phyloP scores from a whole-genome alignment of 2,113 vertebrate species.

The Ophthalmolycus amberensis region DNA sequence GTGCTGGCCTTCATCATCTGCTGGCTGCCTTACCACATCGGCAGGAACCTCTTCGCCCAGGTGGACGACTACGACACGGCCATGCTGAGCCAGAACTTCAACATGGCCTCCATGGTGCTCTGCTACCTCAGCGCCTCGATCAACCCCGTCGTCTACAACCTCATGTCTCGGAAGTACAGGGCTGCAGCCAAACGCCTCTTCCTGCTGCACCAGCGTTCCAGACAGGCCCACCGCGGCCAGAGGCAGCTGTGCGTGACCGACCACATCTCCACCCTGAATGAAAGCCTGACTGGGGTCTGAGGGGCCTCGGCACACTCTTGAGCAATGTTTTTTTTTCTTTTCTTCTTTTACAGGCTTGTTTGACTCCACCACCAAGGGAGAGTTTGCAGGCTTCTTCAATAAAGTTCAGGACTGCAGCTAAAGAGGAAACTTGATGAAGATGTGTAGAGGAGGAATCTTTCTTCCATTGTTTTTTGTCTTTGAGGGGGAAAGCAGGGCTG shows the following conservation, averaged over 20 bases:
- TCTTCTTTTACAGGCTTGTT: neutral
- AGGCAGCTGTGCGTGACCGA: constrained; percentile 68
- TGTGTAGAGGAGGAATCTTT: neutral
- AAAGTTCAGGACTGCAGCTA: neutral
- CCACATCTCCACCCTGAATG: constrained; percentile 70
- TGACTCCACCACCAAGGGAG: constrained; percentile 1
- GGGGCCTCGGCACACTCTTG: neutral
- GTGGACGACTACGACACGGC: constrained; percentile 80
- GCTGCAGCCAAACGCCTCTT: constrained; percentile 86
- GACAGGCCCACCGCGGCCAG: constrained; percentile 34
- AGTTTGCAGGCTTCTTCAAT: neutral
- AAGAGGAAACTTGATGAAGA: constrained; percentile 1
- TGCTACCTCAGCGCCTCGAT: constrained; percentile 91
- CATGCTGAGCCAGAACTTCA: constrained; percentile 90
- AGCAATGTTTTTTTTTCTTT: neutral
- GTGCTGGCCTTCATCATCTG: constrained; percentile 90
- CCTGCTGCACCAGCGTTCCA: constrained; percentile 54
- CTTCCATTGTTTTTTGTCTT: neutral
- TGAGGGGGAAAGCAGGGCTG: neutral
- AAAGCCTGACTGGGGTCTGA: constrained; percentile 78
- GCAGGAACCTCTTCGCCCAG: constrained; percentile 88
- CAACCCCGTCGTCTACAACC: constrained; percentile 91
- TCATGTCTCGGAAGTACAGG: constrained; percentile 89
- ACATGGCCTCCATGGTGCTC: constrained; percentile 89
- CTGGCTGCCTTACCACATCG: constrained; percentile 91